Conservation (phyloP, 2,888 invertebrate genomes). For the Leptopilina syphax region DNA sequence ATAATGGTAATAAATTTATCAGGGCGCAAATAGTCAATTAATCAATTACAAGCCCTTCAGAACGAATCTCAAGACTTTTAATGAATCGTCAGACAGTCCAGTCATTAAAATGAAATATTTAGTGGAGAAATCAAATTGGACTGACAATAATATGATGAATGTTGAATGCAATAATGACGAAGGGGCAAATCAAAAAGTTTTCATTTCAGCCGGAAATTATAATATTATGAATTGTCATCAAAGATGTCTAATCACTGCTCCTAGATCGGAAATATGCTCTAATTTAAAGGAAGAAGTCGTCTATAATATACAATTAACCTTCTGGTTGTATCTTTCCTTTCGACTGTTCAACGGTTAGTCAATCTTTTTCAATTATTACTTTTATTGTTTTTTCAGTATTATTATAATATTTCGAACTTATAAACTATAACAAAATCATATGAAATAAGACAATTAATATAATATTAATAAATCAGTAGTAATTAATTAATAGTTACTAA, state of each 20-base stretch:
- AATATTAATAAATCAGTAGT: too few species aligned
- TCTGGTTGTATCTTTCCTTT: slow-evolving; percentile 85
- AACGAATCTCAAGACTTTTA: neutral
- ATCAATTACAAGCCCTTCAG: slow-evolving; percentile 10
- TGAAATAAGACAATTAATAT: too few species aligned
- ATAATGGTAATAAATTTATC: neutral
- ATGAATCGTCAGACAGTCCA: slow-evolving; percentile 32
- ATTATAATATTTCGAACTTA: too few species aligned
- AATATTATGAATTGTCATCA: slow-evolving; percentile 76
- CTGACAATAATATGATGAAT: slow-evolving; percentile 52
- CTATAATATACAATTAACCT: slow-evolving; percentile 82
- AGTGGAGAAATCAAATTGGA: slow-evolving; percentile 48
- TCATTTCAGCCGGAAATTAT: slow-evolving; percentile 58
- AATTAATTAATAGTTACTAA: too few species aligned
- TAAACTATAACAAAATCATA: too few species aligned
- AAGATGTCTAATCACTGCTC: slow-evolving; percentile 81
- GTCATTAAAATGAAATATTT: slow-evolving; percentile 41
- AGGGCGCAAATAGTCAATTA: neutral
- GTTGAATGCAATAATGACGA: slow-evolving; percentile 69
- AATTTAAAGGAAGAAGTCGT: slow-evolving; percentile 81
- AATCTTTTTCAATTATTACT: too few species aligned
- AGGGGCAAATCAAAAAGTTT: neutral
- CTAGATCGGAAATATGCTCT: slow-evolving; percentile 80
- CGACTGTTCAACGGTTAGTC: slow-evolving; percentile 76
- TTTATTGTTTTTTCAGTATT: too few species aligned